phyloP scores from a whole-genome alignment of 2,797 vertebrate species.

The Danio choprae region DNA sequence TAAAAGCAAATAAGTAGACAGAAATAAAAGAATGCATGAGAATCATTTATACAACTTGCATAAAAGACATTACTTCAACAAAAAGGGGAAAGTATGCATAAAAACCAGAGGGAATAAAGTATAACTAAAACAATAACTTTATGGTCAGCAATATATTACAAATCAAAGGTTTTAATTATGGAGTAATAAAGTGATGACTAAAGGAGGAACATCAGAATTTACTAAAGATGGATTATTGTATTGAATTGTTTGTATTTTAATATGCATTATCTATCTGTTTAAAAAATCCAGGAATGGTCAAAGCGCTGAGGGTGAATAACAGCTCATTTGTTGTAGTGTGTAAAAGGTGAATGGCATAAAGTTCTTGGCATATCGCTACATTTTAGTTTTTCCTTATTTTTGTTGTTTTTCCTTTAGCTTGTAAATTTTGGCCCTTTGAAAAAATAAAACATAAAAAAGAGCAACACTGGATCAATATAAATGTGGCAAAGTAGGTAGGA shows the following conservation, averaged over 20 bases:
- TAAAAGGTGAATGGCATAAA: slow-evolving; percentile 16
- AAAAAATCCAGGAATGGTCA: neutral
- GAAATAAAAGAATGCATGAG: neutral
- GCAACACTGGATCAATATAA: slow-evolving; percentile 24
- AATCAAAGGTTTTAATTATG: neutral
- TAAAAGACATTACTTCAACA: neutral
- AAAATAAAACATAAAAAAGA: too few relatives aligned
- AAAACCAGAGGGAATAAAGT: neutral
- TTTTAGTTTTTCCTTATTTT: neutral
- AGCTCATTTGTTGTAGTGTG: slow-evolving; percentile 1
- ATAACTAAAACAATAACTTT: neutral
- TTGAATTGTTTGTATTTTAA: too few relatives aligned
- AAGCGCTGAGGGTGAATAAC: neutral
- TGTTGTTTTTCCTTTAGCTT: neutral
- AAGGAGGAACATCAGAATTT: neutral
- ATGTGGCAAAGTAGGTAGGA: slow-evolving; percentile 11
- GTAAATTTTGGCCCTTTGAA: neutral
- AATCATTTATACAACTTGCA: neutral
- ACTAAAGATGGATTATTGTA: neutral
- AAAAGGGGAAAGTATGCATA: neutral
- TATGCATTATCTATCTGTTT: neutral
- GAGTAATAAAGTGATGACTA: neutral
- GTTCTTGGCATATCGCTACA: neutral
- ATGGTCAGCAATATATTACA: neutral
- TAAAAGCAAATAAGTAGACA: neutral